Base-by-base conservation (phyloP, 92 coral and sea anemone species). In the Zoanthus solanderi region DNA sequence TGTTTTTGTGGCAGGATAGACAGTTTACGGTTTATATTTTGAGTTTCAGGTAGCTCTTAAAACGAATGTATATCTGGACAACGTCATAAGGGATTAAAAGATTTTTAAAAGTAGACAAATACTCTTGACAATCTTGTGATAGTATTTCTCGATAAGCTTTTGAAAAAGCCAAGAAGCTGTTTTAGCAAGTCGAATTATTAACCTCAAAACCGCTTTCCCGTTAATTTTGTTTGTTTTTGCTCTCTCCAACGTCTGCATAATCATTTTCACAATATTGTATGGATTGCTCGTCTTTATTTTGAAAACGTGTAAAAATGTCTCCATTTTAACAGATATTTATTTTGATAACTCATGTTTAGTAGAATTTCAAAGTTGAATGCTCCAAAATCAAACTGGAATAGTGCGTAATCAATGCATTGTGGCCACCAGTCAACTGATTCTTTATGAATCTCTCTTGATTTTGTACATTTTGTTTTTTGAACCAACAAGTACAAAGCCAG, bases 61-160 rank as follows among this genome's bases (percentile, higher is more conserved):
- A 44, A 8, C 32, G 28, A 9, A 18, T 37, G 75, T 81, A 28
- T 71, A 45, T 66, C 85, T 81, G 85, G 85, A 65, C 75, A 81
- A 28, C 37, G 56, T 81, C 85, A 81, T 28, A 46, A 68, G 45
- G 85, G 75, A 81, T 81, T 68, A 81, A 66, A 45, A 66, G 85
- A 81, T 47, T 45, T 42, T n/a, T 15, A 77, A 77, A 52, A 32
- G 28, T 42, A 66, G 29, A 79, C 84, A 81, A 81, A 81, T 81
- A 44, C 60, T 53, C 66, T 53, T 81, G 58, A 56, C 85, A 81
- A 54, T 66, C 44, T 32, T 81, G 60, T 81, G 75, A 44, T 46
- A 65, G 75, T 71, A 81, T 66, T 81, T 81, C 23, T 42, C 28
- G 84, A 81, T 81, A 81, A 81, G 75, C 61, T 65, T 48, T 46